Base-by-base conservation (phyloP, 2,888 invertebrate genomes). In the Acanthococcus lagerstroemiae region DNA sequence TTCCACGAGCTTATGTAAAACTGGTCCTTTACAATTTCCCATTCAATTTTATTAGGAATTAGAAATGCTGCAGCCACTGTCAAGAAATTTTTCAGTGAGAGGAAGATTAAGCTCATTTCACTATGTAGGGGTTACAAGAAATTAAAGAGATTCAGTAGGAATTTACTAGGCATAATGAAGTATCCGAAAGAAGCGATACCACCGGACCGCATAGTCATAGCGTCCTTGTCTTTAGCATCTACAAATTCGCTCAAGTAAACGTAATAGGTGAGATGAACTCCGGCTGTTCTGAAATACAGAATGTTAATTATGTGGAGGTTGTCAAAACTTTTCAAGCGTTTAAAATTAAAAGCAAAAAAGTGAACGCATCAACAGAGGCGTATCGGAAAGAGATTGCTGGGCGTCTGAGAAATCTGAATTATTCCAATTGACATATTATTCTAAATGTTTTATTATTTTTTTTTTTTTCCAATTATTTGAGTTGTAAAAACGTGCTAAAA, bases 221-320 rank as follows among this genome's bases (percentile, higher is more conserved):
- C 78, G 1, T 84, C 80, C 9, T 88, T 80, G 71, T 86, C 79
- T 68, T 82, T 79, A 0, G 81, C 78, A 24, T 84, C 80, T 73
- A 89, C 88, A 66, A 88, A 80, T 75, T 90, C 90, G 0, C 86
- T 84, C 55, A 89, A 72, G 74, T 87, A 88, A 0, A 86, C 81
- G 72, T 85, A 81, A 55, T 87, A 75, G 4, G 88, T 83, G 0
- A 88, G 86, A 73, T 84, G 84, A 0, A 89, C 88, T 1, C 89
- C 89, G 70, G 82, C 82, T 65, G 81, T 79, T 68, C 84, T 85
- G 71, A 71, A 79, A 81, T n/a, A n/a, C n/a, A n/a, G n/a, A n/a
- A n/a, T n/a, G n/a, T n/a, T n/a, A n/a, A n/a, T n/a, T n/a, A n/a
- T n/a, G n/a, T n/a, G n/a, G n/a, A n/a, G n/a, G n/a, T n/a, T n/a